Percentiles rank a stretch among this genome's conserved stretches.
phyloP scores from a whole-genome alignment of 2,797 vertebrate genomes.

The Malacoraja senta region DNA sequence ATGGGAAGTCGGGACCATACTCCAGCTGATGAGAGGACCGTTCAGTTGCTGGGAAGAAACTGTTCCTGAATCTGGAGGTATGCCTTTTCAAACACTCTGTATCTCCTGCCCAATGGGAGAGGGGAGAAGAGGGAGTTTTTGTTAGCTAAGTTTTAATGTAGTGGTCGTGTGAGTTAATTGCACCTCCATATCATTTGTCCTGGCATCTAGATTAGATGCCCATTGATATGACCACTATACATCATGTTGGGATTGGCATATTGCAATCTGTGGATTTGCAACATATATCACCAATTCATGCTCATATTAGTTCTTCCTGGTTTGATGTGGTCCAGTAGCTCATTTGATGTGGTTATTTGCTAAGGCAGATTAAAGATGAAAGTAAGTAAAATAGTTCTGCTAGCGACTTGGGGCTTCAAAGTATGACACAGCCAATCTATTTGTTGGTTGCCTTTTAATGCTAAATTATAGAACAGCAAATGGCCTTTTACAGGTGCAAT shows the following conservation, averaged over 20 bases:
- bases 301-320: neutral
- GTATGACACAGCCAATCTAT: neutral
- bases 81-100: no score
- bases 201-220: no score
- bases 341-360: neutral
- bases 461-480: neutral
- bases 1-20: no score
- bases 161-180: no score
- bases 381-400: neutral
- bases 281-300: neutral
- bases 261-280: neutral
- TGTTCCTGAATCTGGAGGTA: no score
- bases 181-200: no score
- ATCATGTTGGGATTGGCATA: neutral
- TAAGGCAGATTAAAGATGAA: neutral
- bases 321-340: conserved; percentile 1
- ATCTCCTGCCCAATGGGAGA: no score
- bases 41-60: no score
- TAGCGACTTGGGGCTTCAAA: neutral
- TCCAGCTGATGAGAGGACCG: no score
- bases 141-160: no score
- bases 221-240: no score
- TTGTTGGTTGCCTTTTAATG: neutral
- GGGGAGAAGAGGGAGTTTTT: no score
- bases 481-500: neutral